Evolutionary conservation across 2,888 invertebrate species (phyloP), one percentile per base, ranked within the genome.

Genomic region (Choristoneura rosaceana): DNA sequence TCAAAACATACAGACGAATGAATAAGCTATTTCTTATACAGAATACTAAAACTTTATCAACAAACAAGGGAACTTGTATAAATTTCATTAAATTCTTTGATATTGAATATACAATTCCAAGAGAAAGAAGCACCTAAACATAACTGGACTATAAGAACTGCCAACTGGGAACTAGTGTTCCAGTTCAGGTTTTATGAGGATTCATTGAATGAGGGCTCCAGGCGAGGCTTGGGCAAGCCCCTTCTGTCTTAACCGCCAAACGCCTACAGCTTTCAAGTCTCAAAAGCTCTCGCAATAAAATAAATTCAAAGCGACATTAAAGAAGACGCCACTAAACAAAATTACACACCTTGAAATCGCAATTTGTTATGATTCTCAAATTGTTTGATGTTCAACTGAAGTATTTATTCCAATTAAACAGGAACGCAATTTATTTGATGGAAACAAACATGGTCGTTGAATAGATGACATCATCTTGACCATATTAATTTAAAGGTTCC

Each of bases 171-270:
- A 25, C 55, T 55, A 12, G 10, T 55, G 55, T 55, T 25, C 55
- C 25, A 55, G 63, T 43, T 55, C n/a, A 4, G 25, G 55, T 12
- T 55, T 55, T 55, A 55, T 55, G 55, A 71, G 61, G 60, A 69
- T 60, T 41, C 45, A 61, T 55, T 55, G 55, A 55, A 55, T 25
- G 55, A 12, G 55, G 55, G 55, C 59, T 59, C 34, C n/a, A 59
- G 59, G 59, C 14, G 34, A 59, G 25, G 55, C 55, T 15, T 33
- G 3, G n/a, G 59, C 59, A 12, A 59, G 34, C 8, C 59, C 59
- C 59, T 59, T 8, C 34, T 7, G 34, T 34, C 59, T 59, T 3
- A 34, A 34, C 33, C 33, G 59, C n/a, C 34, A 5, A 14, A 7
- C 59, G 17, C 59, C 33, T 52, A 17, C 50, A 15, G 50, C 50